Percentiles rank a stretch among this genome's conserved stretches.
Conservation (phyloP, 2,888 invertebrate genomes). For the Drosophila dives region DNA sequence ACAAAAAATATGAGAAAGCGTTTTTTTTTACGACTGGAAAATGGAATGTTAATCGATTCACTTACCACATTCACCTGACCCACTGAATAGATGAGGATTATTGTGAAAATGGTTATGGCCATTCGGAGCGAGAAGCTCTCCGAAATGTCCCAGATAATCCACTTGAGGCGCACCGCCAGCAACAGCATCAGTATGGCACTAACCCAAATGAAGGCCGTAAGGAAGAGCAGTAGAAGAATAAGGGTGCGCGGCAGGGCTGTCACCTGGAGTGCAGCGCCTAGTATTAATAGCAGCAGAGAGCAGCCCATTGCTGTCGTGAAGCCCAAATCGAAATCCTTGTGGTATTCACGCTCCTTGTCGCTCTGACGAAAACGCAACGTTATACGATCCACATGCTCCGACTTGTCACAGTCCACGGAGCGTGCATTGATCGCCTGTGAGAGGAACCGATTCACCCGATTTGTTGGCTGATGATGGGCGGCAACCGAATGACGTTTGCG, state of each 20-base stretch:
- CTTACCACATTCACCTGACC: slow-evolving; percentile 97
- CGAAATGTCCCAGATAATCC: slow-evolving; percentile 94
- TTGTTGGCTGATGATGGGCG: slow-evolving; percentile 94
- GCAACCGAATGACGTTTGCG: slow-evolving; percentile 93
- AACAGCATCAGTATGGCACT: slow-evolving; percentile 93
- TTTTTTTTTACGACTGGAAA: not conserved
- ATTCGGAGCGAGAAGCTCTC: slow-evolving; percentile 92
- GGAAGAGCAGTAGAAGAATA: slow-evolving; percentile 92
- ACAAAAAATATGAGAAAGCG: not conserved
- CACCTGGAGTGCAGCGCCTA: slow-evolving; percentile 90
- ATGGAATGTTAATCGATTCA: slow-evolving; percentile 58
- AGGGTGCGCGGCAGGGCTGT: slow-evolving; percentile 93
- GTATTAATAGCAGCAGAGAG: slow-evolving; percentile 90
- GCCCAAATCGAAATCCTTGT: slow-evolving; percentile 93
- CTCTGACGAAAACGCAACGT: slow-evolving; percentile 94
- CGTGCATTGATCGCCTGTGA: slow-evolving; percentile 96
- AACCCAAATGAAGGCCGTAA: slow-evolving; percentile 96
- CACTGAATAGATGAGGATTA: slow-evolving; percentile 93
- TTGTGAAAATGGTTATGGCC: slow-evolving; percentile 94
- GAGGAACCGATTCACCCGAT: slow-evolving; percentile 96
- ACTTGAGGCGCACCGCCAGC: slow-evolving; percentile 92
- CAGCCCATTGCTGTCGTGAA: slow-evolving; percentile 93
- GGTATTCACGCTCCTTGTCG: slow-evolving; percentile 95
- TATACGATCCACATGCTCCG: slow-evolving; percentile 93
- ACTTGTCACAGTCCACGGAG: slow-evolving; percentile 95